Evolutionary conservation across 1,140 invertebrate species (phyloP), one percentile per base, ranked within the genome.

Genomic region (Papilio polyxenes): DNA sequence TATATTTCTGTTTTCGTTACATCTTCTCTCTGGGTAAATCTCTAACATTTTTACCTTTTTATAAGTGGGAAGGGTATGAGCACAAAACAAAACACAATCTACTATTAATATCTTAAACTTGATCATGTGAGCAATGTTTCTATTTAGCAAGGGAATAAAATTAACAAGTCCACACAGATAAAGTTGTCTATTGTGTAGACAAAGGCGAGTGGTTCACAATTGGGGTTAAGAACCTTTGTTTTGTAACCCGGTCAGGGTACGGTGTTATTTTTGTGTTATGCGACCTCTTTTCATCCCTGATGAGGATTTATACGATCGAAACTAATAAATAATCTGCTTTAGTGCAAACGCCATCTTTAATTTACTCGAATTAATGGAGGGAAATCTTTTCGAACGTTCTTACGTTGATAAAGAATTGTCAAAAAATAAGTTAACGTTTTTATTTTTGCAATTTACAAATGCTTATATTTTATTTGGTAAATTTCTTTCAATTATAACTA

Each of bases 191-290:
- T 72, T 72, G 65, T 72, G 13, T 37, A 72, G 65, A 72, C 65
- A 72, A 72, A 72, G 65, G 20, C 62, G 11, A 40, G 65, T 40
- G 31, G 65, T 40, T 13, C 65, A 72, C 31, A 37, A 1, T 65
- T 15, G 75, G 82, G 75, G 82, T 79, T 69, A 44, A 49, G 49
- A 80, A 82, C 82, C 82, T 82, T 82, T 82, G 82, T 82, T 74
- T 79, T 79, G 65, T 82, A 82, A 82, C 82, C 82, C 69, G 82
- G 82, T 82, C 82, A 82, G 82, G 82, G 76, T 76, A 80, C 37
- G 62, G 51, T 65, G 78, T 59, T 82, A 82, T 80, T 80, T 78
- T 11, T 77, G 65, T 75, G 62, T 44, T 72, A 72, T 72, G 31
- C 65, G 65, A 72, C 65, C 65, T 72, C 65, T 72, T 72, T 72